Evolutionary conservation across 1,140 invertebrate species (phyloP).

Genomic region (Penaeus japonicus): DNA sequence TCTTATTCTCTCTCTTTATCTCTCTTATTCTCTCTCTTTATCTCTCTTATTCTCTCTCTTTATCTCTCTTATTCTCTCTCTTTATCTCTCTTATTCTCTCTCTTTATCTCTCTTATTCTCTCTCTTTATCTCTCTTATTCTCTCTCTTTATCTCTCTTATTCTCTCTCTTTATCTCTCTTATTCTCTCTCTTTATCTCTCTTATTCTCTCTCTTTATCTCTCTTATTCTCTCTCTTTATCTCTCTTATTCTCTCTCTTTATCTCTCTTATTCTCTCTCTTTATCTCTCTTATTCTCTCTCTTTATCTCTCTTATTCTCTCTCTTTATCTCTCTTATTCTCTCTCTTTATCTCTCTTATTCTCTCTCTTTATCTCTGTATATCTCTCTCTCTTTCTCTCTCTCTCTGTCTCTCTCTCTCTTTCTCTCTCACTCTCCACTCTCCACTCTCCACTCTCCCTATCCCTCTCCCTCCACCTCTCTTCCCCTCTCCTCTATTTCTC

Average conservation of each 20-base stretch:
- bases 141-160: not conserved
- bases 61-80: not conserved
- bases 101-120: not conserved
- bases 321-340: not conserved
- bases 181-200: not conserved
- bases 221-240: not conserved
- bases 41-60: not conserved
- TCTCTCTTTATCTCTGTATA: not conserved
- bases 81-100: not conserved
- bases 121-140: not conserved
- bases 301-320: not conserved
- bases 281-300: too few relatives aligned
- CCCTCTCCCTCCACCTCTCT: not conserved
- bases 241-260: not conserved
- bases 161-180: not conserved
- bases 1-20: not conserved
- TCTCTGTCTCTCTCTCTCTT: not conserved
- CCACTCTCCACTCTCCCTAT: not conserved
- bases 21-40: not conserved
- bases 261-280: not conserved
- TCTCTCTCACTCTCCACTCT: not conserved
- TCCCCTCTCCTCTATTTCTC: not conserved
- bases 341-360: not conserved
- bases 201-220: not conserved
- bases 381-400: not conserved